phyloP scores from a whole-genome alignment of 1,140 invertebrate species.

The Trichoplusia ni region DNA sequence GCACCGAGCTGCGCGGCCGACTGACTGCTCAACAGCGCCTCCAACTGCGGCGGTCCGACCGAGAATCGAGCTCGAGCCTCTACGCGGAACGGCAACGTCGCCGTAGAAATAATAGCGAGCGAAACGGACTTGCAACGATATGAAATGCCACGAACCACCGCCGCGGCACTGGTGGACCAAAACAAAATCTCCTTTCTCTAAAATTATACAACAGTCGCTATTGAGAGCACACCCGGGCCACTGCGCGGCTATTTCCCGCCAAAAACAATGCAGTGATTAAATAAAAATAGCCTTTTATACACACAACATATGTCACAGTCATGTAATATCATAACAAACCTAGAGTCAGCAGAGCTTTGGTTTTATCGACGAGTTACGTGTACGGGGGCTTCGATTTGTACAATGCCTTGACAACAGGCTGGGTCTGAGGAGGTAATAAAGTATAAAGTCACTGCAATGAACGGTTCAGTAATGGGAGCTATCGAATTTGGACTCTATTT shows the following conservation, averaged over 20 bases:
- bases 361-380: slow-evolving; percentile 1
- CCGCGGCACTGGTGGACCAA: slow-evolving; percentile 74
- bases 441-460: slow-evolving; percentile 31
- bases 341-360: too few species aligned
- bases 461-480: slow-evolving; percentile 16
- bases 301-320: too few species aligned
- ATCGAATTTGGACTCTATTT: background rate
- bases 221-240: slow-evolving; percentile 49
- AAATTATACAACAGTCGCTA: slow-evolving; percentile 75
- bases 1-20: slow-evolving; percentile 76
- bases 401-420: slow-evolving; percentile 42
- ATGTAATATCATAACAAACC: too few species aligned
- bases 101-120: slow-evolving; percentile 63
- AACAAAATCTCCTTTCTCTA: slow-evolving; percentile 80
- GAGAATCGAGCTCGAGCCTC: slow-evolving; percentile 63
- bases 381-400: background rate
- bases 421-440: slow-evolving; percentile 32
- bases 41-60: slow-evolving; percentile 45
- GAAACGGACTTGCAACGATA: slow-evolving; percentile 70
- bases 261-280: slow-evolving; percentile 24
- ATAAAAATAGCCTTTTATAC: slow-evolving; percentile 15
- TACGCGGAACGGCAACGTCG: slow-evolving; percentile 66
- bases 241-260: slow-evolving; percentile 49
- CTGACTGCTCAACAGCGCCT: slow-evolving; percentile 65
- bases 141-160: slow-evolving; percentile 72